These are phyloP conservation scores for Pegoplata infirma DNA, from an alignment of 2,888 invertebrate species.

Conservation along the genomic window DNA sequence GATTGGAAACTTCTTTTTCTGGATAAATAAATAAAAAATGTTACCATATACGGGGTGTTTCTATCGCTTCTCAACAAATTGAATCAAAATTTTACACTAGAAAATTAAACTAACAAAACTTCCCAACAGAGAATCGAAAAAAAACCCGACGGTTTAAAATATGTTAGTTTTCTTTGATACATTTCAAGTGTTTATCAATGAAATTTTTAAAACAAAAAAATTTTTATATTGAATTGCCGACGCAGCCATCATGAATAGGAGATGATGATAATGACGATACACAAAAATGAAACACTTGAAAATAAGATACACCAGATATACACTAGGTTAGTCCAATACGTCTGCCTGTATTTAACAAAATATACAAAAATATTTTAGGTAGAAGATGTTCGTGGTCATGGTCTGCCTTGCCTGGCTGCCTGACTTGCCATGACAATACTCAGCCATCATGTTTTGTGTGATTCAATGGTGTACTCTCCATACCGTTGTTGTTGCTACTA, in stretches of 20 bases:
- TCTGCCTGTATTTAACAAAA: background rate
- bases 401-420: background rate
- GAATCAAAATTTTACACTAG: too few relatives aligned
- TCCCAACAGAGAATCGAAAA: background rate
- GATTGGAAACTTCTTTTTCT: too few relatives aligned
- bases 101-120: background rate
- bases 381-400: background rate
- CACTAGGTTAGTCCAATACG: too few relatives aligned
- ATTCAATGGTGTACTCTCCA: background rate
- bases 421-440: slow-evolving; percentile 5
- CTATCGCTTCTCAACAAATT: too few relatives aligned
- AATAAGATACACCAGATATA: background rate
- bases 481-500: background rate
- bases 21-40: too few relatives aligned
- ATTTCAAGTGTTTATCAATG: background rate
- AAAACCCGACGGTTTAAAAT: slow-evolving; percentile 31
- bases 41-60: too few relatives aligned
- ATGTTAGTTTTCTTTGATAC: background rate
- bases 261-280: too few relatives aligned
- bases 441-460: slow-evolving; percentile 46
- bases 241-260: slow-evolving; percentile 47
- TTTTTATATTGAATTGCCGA: slow-evolving; percentile 26
- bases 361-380: background rate
- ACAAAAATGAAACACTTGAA: slow-evolving; percentile 12
- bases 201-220: background rate